Conservation (phyloP, 2,888 invertebrate species). For the Protonemura montana region DNA sequence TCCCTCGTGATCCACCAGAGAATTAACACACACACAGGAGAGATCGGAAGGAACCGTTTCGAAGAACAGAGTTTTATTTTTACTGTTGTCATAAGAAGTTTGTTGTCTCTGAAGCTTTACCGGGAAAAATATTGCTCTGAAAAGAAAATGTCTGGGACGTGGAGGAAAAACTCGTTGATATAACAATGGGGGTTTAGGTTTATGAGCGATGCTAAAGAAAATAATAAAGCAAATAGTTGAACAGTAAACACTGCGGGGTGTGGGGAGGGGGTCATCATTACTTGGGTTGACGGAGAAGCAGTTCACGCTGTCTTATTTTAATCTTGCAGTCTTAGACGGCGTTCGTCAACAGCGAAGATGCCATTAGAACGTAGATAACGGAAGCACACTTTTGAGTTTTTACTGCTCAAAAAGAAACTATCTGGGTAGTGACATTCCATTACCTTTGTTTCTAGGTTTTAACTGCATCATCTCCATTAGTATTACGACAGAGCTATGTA, state of each 20-base stretch:
- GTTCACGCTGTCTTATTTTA: neutral
- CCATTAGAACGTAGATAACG: neutral
- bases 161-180: neutral
- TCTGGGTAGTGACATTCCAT: neutral
- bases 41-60: neutral
- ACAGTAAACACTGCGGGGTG: neutral
- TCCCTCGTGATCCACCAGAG: neutral
- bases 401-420: neutral
- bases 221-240: conserved; percentile 7
- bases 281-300: too few relatives aligned
- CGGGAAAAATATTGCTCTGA: neutral
- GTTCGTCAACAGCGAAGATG: neutral
- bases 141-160: neutral
- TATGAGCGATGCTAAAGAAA: conserved; percentile 7
- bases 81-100: conserved; percentile 12
- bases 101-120: neutral
- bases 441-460: neutral
- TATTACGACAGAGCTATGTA: neutral
- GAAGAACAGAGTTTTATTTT: neutral
- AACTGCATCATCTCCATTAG: neutral
- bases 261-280: neutral
- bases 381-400: neutral
- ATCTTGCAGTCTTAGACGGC: neutral
- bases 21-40: conserved; percentile 1
- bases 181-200: neutral